These are phyloP conservation scores for Cochlearius cochlearius DNA, from an alignment of 2,113 vertebrate species.

Conservation along the genomic window DNA sequence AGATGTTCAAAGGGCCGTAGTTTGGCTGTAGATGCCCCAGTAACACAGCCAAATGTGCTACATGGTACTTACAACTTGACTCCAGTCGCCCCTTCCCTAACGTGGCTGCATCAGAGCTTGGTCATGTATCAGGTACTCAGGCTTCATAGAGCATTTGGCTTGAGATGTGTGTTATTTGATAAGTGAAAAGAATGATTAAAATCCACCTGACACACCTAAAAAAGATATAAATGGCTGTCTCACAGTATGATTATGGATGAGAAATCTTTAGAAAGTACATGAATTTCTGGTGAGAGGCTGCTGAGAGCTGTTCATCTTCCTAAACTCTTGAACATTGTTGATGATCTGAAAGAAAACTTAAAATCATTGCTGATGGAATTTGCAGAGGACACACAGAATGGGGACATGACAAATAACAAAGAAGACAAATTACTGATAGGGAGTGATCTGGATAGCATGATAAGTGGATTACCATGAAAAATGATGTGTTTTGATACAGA, in stretches of 20 bases:
- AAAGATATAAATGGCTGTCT: not conserved
- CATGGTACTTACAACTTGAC: not conserved
- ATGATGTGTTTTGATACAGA: not conserved
- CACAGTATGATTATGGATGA: not conserved
- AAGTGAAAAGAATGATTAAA: not conserved
- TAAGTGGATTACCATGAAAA: not conserved
- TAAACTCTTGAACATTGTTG: not conserved
- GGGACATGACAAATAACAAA: not conserved
- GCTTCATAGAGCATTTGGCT: not conserved
- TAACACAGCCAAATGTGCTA: not conserved
- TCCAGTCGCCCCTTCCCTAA: not conserved
- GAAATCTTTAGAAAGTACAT: not conserved
- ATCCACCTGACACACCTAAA: not conserved
- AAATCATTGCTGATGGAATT: not conserved
- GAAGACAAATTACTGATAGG: not conserved
- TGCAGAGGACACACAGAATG: not conserved
- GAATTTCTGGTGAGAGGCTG: not conserved
- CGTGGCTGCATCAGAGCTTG: rapidly evolving
- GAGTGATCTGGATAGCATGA: not conserved
- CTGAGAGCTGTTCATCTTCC: not conserved
- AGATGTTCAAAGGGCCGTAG: not conserved
- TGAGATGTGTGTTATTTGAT: not conserved
- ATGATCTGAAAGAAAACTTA: not conserved
- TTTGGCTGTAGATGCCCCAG: not conserved
- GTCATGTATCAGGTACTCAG: not conserved